Evolutionary conservation across 2,113 vertebrate species (phyloP).

Genomic region (Dromas ardeola): DNA sequence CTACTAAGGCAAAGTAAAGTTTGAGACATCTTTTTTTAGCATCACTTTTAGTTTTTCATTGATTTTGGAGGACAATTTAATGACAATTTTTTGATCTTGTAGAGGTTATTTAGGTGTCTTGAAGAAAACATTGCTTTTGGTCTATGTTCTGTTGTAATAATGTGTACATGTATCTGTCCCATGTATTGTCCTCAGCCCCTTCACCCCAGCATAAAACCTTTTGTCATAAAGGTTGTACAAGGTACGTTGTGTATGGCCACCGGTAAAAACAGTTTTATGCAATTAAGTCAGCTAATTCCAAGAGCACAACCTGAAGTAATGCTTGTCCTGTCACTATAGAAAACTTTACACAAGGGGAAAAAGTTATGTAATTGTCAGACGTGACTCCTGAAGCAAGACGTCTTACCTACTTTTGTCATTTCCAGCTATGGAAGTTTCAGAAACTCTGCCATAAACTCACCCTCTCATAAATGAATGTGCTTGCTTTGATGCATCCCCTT

Average conservation of each 20-base stretch:
- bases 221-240: background rate
- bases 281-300: background rate
- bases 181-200: background rate
- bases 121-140: background rate
- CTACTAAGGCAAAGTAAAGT: background rate
- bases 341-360: background rate
- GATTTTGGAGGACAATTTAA: background rate
- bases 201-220: background rate
- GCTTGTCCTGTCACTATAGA: background rate
- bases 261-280: background rate
- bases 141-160: background rate
- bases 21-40: background rate
- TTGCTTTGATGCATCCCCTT: background rate
- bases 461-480: background rate
- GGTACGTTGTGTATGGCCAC: background rate
- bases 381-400: background rate
- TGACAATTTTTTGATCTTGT: background rate
- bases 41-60: background rate
- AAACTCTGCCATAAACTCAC: background rate
- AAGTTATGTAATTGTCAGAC: background rate
- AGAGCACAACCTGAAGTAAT: background rate
- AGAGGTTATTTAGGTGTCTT: background rate
- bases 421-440: background rate
- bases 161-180: fast-evolving
- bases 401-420: background rate